A percentile compares a stretch with the other conserved stretches of the same genome.
Evolutionary conservation across 2,797 vertebrate genomes (phyloP).

Genomic region (Clarias pachynema): DNA sequence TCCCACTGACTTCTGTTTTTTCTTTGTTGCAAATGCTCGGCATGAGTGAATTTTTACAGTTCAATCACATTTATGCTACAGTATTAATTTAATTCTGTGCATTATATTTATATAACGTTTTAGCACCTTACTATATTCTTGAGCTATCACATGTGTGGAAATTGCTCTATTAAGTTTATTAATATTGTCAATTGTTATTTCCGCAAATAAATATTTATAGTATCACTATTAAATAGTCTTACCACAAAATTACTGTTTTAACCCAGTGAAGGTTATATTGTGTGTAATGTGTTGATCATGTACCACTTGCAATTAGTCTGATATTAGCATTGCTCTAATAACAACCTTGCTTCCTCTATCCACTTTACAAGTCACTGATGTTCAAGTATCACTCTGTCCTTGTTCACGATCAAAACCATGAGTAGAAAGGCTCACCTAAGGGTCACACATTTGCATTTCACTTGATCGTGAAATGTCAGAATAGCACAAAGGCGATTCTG

Average conservation of each 20-base stretch:
- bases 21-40: not conserved
- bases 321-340: not conserved
- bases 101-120: not conserved
- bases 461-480: slow-evolving; percentile 64
- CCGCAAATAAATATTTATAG: not conserved
- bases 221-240: not conserved
- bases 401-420: slow-evolving; percentile 51
- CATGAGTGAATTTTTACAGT: too few species aligned
- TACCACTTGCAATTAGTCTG: not conserved
- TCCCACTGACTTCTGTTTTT: not conserved
- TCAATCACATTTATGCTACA: not conserved
- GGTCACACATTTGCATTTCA: slow-evolving; percentile 57
- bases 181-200: not conserved
- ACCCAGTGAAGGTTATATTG: not conserved
- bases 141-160: not conserved
- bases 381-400: slow-evolving; percentile 41
- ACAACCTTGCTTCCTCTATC: not conserved
- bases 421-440: slow-evolving; percentile 50
- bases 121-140: not conserved
- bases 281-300: not conserved
- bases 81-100: not conserved
- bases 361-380: slow-evolving; percentile 16
- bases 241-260: not conserved
- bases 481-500: slow-evolving; percentile 59
- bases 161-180: not conserved